phyloP scores from a whole-genome alignment of 2,113 vertebrate genomes.

The Sceloporus tristichus region DNA sequence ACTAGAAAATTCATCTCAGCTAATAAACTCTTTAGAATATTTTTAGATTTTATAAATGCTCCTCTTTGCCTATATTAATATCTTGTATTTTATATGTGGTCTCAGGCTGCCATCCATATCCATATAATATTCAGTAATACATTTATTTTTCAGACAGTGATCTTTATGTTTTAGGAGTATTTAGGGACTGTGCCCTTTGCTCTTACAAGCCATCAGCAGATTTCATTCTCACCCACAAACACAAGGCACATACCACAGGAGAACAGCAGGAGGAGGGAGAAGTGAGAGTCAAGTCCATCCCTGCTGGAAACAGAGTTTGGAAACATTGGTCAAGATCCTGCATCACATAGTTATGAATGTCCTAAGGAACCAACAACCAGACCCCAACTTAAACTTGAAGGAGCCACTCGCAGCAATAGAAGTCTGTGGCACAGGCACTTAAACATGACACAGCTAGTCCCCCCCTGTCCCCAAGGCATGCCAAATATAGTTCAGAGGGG shows the following conservation, averaged over 20 bases:
- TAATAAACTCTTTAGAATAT: slow-evolving; percentile 58
- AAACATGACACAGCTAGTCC: too few species aligned
- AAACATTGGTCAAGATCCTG: background rate
- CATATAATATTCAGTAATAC: background rate
- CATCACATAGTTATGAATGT: too few species aligned
- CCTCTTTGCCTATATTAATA: slow-evolving; percentile 48
- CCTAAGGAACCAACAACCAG: too few species aligned
- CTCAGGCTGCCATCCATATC: background rate
- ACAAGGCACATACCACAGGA: background rate
- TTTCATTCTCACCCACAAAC: background rate
- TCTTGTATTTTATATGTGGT: background rate
- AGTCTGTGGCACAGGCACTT: too few species aligned
- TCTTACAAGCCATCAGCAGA: background rate
- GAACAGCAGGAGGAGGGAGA: background rate
- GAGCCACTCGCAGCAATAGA: too few species aligned
- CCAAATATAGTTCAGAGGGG: too few species aligned
- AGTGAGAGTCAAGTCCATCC: background rate
- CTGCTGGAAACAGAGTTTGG: background rate
- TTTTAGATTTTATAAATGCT: slow-evolving; percentile 51
- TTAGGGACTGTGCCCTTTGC: background rate
- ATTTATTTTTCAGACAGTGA: background rate
- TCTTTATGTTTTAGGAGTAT: background rate
- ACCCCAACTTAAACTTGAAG: too few species aligned
- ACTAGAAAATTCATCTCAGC: slow-evolving; percentile 58
- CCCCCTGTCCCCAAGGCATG: too few species aligned